Evolutionary conservation across 2,888 invertebrate genomes (phyloP), one percentile per base, ranked within the genome.

Genomic region (Mythimna ferrago): DNA sequence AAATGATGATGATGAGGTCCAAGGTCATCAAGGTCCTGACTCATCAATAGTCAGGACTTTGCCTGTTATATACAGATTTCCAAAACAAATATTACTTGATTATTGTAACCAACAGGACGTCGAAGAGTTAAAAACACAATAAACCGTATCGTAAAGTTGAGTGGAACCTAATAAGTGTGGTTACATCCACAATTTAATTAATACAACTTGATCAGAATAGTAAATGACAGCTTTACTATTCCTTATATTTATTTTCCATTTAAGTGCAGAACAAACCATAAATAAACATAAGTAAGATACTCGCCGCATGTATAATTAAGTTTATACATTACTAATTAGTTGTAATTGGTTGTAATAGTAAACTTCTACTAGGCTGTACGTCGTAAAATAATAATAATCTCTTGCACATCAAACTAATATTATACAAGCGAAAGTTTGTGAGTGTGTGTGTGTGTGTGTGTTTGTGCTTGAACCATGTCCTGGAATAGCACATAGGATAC

Each of bases 131-230:
- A 54, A 26, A 54, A 26, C 54, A 54, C 11, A 54, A 54, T 32
- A 32, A 10, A 54, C 11, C 5, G 26, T 56, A 26, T 14, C 26
- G 26, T 60, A 21, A 63, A 57, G 38, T 32, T 63, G 10, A 48
- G 11, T 61, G 21, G 16, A 21, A 57, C 19, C 9, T 65, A 56
- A 32, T 67, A 35, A 69, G 48, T 38, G 32, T 38, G 51, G 14
- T 53, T 53, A 58, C 62, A 58, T 66, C 41, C 51, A 60, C 60
- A 11, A 54, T 41, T 62, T 60, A 74, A 80, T 56, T 60, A 7
- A 76, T 51, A 60, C 56, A 48, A 80, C 79, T 65, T 81, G 81
- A 71, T 21, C 53, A 63, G 79, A 70, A 76, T 79, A 70, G 19
- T 54, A 74, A 78, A 26, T 57, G 53, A 53, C n/a, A 19, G n/a